Conservation (phyloP, 2,888 invertebrate genomes). For the Malthinus flaveolus region DNA sequence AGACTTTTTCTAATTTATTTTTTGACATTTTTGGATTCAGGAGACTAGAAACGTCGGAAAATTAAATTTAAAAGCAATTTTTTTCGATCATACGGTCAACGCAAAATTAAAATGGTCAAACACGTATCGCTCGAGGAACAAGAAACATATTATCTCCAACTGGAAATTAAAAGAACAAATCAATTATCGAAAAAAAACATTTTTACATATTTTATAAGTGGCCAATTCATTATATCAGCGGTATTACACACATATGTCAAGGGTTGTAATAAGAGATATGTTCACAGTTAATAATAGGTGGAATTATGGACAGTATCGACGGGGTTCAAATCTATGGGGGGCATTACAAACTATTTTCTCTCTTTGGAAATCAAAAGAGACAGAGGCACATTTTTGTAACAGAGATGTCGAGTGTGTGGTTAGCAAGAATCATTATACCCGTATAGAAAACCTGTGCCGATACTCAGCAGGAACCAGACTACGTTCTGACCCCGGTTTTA, state of each 20-base stretch:
- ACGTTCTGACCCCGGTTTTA: conserved; percentile 27
- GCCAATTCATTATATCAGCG: conserved; percentile 28
- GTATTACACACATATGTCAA: conserved; percentile 26
- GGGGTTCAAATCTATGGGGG: conserved; percentile 28
- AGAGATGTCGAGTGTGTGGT: conserved; percentile 32
- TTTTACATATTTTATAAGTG: conserved; percentile 15
- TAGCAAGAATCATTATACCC: conserved; percentile 34
- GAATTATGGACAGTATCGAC: conserved; percentile 37
- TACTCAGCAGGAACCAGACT: conserved; percentile 32
- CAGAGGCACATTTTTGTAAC: conserved; percentile 33
- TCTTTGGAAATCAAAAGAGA: conserved; percentile 23
- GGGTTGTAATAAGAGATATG: conserved; percentile 32
- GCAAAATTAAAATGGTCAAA: too few species aligned
- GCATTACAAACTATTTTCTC: conserved; percentile 14
- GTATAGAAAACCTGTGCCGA: conserved; percentile 14
- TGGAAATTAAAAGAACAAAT: not conserved
- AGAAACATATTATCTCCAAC: too few species aligned
- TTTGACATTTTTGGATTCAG: too few species aligned
- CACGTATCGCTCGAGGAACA: too few species aligned
- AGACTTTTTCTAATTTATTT: too few species aligned
- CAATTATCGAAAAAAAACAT: conserved; percentile 1
- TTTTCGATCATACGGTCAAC: too few species aligned
- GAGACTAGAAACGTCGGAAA: too few species aligned
- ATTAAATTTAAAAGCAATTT: too few species aligned
- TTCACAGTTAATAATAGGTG: conserved; percentile 42